phyloP scores from a whole-genome alignment of 1,140 invertebrate species.

The Trachymyrmex septentrionalis region DNA sequence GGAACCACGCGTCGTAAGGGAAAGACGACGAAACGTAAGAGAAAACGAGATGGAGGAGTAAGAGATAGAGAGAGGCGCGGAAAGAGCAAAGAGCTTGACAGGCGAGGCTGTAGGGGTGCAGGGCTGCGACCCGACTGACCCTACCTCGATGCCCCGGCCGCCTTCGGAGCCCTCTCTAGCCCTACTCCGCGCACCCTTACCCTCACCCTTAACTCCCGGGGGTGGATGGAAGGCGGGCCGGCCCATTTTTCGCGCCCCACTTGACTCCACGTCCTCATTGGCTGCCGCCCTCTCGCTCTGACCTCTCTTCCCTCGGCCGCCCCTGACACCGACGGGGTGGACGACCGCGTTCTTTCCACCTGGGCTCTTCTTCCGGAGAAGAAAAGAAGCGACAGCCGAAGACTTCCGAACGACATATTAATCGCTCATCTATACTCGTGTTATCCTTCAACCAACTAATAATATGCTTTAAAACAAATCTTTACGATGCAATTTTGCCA shows the following conservation, averaged over 20 bases:
- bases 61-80: conserved; percentile 19
- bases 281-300: conserved; percentile 82
- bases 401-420: conserved; percentile 42
- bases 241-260: conserved; percentile 86
- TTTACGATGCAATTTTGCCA: neutral
- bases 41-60: conserved; percentile 8
- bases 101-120: conserved; percentile 81
- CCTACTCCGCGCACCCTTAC: conserved; percentile 82
- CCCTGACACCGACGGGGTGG: conserved; percentile 68
- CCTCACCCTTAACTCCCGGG: conserved; percentile 80
- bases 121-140: conserved; percentile 86
- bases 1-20: conserved; percentile 12
- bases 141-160: conserved; percentile 82
- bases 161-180: conserved; percentile 79
- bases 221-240: conserved; percentile 82
- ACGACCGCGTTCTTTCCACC: conserved; percentile 70
- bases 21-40: conserved; percentile 15
- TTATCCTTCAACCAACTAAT: neutral
- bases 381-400: conserved; percentile 48
- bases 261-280: conserved; percentile 84
- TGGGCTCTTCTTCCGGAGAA: conserved; percentile 57
- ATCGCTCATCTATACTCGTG: conserved; percentile 14
- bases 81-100: conserved; percentile 81
- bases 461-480: conserved; percentile 23
- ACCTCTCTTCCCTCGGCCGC: conserved; percentile 80